Evolutionary conservation across 2,888 invertebrate genomes (phyloP).

Genomic region (Iselma pallidipennis): DNA sequence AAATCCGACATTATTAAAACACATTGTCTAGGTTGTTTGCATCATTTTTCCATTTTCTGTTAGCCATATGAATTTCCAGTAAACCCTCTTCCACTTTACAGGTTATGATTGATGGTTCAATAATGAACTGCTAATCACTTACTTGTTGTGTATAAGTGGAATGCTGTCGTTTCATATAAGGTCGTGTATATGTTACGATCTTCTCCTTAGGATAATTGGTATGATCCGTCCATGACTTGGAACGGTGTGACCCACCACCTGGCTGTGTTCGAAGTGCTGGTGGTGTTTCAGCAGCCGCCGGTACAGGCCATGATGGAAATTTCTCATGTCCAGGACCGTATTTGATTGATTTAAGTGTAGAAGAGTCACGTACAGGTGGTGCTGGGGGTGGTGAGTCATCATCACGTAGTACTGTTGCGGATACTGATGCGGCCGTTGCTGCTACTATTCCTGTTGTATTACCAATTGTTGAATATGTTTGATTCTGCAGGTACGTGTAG

Average conservation of each 20-base stretch:
- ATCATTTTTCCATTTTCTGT: background rate
- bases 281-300: slow-evolving; percentile 62
- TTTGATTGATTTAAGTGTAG: slow-evolving; percentile 67
- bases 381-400: slow-evolving; percentile 61
- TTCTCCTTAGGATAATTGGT: slow-evolving; percentile 73
- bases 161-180: slow-evolving; percentile 66
- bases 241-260: slow-evolving; percentile 64
- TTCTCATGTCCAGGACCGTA: slow-evolving; percentile 75
- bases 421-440: slow-evolving; percentile 28
- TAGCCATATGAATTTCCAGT: background rate
- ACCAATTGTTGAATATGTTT: slow-evolving; percentile 44
- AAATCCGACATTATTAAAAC: slow-evolving; percentile 7
- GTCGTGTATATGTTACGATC: slow-evolving; percentile 64
- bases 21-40: slow-evolving; percentile 7
- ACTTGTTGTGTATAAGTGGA: slow-evolving; percentile 64
- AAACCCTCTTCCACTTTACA: no score
- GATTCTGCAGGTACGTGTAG: slow-evolving; percentile 48
- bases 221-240: slow-evolving; percentile 73
- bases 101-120: slow-evolving; percentile 58
- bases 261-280: slow-evolving; percentile 54
- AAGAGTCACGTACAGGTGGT: slow-evolving; percentile 69
- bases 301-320: slow-evolving; percentile 75
- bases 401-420: slow-evolving; percentile 47
- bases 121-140: slow-evolving; percentile 28
- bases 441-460: slow-evolving; percentile 18